Percentiles rank a stretch among this genome's conserved stretches.
These are phyloP conservation scores for Phyllotreta cruciferae DNA, from an alignment of 2,888 invertebrate species.

Conservation along the genomic window DNA sequence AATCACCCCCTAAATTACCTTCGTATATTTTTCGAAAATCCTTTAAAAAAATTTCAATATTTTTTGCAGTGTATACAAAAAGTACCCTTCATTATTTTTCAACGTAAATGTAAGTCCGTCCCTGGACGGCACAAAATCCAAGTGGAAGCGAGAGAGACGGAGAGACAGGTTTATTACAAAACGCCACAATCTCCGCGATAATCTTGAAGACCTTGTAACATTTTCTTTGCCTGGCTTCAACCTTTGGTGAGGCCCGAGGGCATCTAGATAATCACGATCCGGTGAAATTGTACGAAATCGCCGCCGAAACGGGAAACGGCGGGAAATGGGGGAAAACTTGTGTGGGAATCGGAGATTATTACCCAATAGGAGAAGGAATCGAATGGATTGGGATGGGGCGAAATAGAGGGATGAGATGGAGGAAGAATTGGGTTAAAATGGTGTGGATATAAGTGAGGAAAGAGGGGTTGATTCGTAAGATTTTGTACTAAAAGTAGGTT, in stretches of 20 bases:
- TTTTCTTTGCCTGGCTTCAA: slow-evolving; percentile 52
- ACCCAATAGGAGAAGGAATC: no score
- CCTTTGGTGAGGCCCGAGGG: slow-evolving; percentile 57
- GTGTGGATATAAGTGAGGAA: no score
- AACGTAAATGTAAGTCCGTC: slow-evolving; percentile 13
- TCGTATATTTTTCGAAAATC: no score
- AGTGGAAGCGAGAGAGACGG: slow-evolving; percentile 32
- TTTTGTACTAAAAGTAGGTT: no score
- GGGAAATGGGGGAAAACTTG: background rate
- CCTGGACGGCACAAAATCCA: slow-evolving; percentile 18
- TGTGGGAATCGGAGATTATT: background rate
- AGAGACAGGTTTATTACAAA: slow-evolving; percentile 49
- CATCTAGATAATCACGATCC: slow-evolving; percentile 47
- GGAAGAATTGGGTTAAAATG: no score
- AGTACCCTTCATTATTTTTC: no score
- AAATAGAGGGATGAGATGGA: no score
- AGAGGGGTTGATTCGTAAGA: no score
- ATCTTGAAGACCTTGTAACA: slow-evolving; percentile 62
- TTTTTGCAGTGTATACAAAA: no score
- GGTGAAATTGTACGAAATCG: slow-evolving; percentile 47
- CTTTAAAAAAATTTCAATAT: background rate
- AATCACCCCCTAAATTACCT: no score
- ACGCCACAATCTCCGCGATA: slow-evolving; percentile 60
- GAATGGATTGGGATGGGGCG: no score
- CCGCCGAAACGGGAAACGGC: background rate